Evolutionary conservation across 2,888 invertebrate species (phyloP), one percentile per base, ranked within the genome.

Genomic region (Danaus chrysippus): DNA sequence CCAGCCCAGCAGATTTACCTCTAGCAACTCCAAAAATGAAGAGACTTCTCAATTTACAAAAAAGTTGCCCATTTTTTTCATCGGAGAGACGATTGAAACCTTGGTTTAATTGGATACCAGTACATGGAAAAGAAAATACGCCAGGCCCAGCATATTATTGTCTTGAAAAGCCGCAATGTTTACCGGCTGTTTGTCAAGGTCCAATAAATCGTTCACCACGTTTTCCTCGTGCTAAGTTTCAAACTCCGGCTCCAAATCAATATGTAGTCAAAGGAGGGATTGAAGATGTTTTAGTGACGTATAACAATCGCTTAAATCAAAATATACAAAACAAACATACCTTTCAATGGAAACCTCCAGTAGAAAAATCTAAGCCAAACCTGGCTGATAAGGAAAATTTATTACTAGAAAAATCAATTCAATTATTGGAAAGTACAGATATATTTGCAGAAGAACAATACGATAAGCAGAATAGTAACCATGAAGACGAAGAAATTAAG

Each of bases 41-140:
- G 55, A 76, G 79, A 65, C 61, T 70, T 41, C 23, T 42, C 11
- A 61, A 73, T 43, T 58, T 77, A 44, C 86, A 86, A 71, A 70
- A 71, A 53, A 54, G 61, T 43, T 77, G 82, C 19, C 89, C 90
- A 6, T 90, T 90, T 69, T 73, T 61, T 59, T 73, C 84, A 13
- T 87, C 88, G 13, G 81, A 85, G 65, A 79, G 76, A 10, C 80
- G 88, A 42, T 84, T 90, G 69, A 70, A 73, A 54, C 81, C 83
- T 15, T 89, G 90, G 89, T 71, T 77, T 68, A 77, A 83, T 70
- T 83, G 79, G 78, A 76, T 85, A 64, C 77, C 85, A 10, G 75
- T 87, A 17, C 70, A 75, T 59, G 80, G 75, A 1, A 71, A 65
- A 49, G 53, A 71, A 1, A 69, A 71, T 59, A 84, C 84, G 8